Percentiles rank a stretch among this genome's conserved stretches.
phyloP scores from a whole-genome alignment of 1,140 invertebrate genomes.

The Bombus confusus region DNA sequence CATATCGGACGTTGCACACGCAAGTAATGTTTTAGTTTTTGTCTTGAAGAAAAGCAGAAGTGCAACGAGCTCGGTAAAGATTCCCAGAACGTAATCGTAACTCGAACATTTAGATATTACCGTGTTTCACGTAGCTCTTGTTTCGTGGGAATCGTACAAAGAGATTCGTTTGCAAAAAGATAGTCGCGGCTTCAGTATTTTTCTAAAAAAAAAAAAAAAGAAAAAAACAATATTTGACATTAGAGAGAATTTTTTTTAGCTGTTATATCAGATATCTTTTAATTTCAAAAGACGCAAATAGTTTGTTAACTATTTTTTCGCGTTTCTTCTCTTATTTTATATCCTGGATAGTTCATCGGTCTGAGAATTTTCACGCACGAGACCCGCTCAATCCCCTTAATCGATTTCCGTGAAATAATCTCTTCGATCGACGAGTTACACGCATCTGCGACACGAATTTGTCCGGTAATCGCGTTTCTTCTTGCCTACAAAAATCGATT shows the following conservation, averaged over 20 bases:
- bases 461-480: background rate
- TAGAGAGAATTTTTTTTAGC: too few relatives aligned
- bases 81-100: background rate
- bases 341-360: too few relatives aligned
- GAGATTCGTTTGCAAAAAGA: background rate
- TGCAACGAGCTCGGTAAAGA: background rate
- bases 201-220: background rate
- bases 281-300: background rate
- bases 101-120: background rate
- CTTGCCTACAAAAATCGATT: background rate
- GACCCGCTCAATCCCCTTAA: background rate
- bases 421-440: background rate
- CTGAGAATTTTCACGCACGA: background rate
- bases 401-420: too few relatives aligned
- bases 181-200: background rate
- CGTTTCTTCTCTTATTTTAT: background rate
- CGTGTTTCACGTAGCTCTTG: background rate
- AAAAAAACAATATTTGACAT: too few relatives aligned
- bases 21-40: background rate
- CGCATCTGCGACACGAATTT: background rate
- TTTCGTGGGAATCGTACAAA: background rate
- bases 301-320: background rate
- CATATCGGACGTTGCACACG: background rate
- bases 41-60: background rate
- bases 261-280: too few relatives aligned